Conservation (phyloP, 1,140 invertebrate genomes). For the Hesperophylax magnus region DNA sequence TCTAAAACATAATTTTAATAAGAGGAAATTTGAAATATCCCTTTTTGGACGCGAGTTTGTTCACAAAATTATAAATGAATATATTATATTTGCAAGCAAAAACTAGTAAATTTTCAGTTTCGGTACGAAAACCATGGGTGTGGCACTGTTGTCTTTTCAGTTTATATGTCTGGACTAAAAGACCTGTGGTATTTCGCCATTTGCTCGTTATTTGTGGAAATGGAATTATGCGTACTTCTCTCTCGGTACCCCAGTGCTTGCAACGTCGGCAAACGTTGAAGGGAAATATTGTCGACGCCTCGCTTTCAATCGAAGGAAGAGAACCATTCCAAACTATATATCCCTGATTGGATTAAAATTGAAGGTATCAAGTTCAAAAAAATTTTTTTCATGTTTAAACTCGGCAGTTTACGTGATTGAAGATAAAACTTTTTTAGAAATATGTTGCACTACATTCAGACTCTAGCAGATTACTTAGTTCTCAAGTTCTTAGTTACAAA, state of each 20-base stretch:
- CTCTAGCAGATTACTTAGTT: too few species aligned
- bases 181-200: constrained; percentile 2
- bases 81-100: too few species aligned
- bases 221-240: constrained; percentile 21
- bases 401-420: neutral
- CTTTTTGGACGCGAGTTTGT: too few species aligned
- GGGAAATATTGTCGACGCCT: neutral
- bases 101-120: too few species aligned
- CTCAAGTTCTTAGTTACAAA: too few species aligned
- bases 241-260: neutral
- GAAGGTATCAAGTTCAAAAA: neutral
- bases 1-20: too few species aligned
- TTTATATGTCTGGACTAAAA: neutral
- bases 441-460: too few species aligned
- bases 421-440: neutral
- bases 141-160: too few species aligned
- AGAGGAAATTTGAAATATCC: too few species aligned
- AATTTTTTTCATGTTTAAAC: neutral
- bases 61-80: too few species aligned
- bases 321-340: neutral
- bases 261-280: neutral
- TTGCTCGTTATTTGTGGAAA: constrained; percentile 24
- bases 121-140: too few species aligned
- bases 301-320: neutral
- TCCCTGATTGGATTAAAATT: neutral